Conservation (phyloP, 1,140 invertebrate species). For the Brachionus asplanchnoidis region DNA sequence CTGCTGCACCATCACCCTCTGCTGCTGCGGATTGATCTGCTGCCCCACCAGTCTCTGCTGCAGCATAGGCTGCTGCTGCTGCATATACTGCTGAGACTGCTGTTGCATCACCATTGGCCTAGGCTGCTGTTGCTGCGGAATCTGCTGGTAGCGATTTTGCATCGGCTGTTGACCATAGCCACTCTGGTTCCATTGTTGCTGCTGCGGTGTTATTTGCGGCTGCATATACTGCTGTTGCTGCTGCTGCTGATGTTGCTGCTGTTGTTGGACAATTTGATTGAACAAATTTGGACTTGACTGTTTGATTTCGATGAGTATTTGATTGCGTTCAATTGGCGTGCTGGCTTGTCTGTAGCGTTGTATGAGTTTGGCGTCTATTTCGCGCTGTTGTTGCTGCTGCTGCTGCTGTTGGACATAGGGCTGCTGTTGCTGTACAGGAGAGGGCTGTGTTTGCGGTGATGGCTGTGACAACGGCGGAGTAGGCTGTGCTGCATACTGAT, state of each 20-base stretch:
- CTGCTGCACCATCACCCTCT: background rate
- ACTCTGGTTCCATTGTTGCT: background rate
- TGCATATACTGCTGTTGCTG: background rate
- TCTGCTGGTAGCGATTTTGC: background rate
- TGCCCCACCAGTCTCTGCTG: background rate
- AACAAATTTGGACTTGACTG: background rate
- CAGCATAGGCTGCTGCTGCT: background rate
- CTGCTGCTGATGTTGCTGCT: background rate
- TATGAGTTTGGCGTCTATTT: background rate
- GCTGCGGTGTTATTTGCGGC: background rate
- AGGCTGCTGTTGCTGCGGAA: constrained; percentile 7
- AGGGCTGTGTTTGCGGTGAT: background rate
- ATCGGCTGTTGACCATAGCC: background rate
- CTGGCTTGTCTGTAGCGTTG: background rate
- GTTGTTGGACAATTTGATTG: constrained; percentile 7
- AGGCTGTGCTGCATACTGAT: background rate
- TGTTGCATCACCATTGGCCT: background rate
- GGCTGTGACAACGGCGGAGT: background rate
- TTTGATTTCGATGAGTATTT: constrained; percentile 3
- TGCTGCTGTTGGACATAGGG: background rate
- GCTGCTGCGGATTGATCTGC: background rate
- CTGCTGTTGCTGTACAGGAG: background rate
- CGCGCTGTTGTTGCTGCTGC: background rate
- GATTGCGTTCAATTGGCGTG: background rate
- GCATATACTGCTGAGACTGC: background rate